phyloP scores from a whole-genome alignment of 1,140 invertebrate genomes.

The Geopemphigus sp. region DNA sequence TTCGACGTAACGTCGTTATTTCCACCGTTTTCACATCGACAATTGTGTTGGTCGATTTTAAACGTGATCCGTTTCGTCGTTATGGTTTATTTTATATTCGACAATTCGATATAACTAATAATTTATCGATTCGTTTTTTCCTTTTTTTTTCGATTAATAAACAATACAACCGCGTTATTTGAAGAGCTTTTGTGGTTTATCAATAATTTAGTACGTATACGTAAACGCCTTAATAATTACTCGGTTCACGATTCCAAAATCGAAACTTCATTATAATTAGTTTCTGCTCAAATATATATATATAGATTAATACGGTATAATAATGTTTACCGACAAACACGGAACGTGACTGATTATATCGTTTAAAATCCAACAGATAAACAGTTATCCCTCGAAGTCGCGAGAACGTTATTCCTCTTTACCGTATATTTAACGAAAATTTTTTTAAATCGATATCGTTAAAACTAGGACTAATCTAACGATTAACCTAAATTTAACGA shows the following conservation, averaged over 20 bases:
- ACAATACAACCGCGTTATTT: no score
- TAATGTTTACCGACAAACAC: conserved; percentile 4
- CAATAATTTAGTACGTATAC: background rate
- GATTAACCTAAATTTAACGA: no score
- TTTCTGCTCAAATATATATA: conserved; percentile 6
- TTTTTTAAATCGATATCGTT: background rate
- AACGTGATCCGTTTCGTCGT: no score
- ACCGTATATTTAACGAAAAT: background rate
- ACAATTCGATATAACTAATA: no score
- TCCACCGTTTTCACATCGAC: no score
- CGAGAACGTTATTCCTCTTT: background rate
- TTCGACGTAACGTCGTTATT: no score
- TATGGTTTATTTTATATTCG: no score
- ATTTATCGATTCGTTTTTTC: no score
- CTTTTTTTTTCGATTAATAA: no score
- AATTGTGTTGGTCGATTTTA: no score
- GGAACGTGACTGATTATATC: background rate
- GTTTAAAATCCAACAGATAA: conserved; percentile 11
- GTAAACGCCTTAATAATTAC: background rate
- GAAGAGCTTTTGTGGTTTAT: no score
- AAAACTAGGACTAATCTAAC: background rate
- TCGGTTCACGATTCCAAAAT: background rate
- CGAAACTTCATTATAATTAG: background rate
- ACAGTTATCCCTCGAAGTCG: background rate
- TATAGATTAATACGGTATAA: background rate